phyloP scores from a whole-genome alignment of 2,888 invertebrate genomes.

The Diogma glabrata region DNA sequence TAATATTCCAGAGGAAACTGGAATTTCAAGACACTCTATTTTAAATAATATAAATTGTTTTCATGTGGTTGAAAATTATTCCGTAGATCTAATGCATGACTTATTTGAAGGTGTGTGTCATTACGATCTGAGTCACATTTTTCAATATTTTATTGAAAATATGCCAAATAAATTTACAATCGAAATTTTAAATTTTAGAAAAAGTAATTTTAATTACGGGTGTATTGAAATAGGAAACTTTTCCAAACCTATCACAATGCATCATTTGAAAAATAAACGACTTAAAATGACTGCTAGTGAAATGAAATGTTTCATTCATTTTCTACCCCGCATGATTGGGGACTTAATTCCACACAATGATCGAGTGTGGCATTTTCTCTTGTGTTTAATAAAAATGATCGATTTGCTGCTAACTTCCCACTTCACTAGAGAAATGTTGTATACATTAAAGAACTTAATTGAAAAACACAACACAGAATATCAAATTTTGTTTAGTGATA shows the following conservation, averaged over 20 bases:
- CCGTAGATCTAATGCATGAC: slow-evolving; percentile 23
- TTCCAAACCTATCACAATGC: slow-evolving; percentile 6
- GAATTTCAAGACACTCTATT: slow-evolving; percentile 21
- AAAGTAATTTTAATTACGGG: slow-evolving; percentile 13
- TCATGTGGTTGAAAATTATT: slow-evolving; percentile 21
- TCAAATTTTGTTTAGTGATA: neutral
- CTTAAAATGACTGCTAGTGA: slow-evolving; percentile 9
- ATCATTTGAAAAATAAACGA: slow-evolving; percentile 6
- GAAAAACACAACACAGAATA: neutral
- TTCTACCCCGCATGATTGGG: slow-evolving; percentile 8
- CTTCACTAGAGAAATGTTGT: neutral
- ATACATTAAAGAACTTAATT: neutral
- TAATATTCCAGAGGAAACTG: slow-evolving; percentile 15
- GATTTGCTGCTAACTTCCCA: neutral
- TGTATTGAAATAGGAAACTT: neutral
- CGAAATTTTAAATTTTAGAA: slow-evolving; percentile 10
- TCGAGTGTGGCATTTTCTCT: neutral
- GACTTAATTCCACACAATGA: slow-evolving; percentile 5
- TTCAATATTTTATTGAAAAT: neutral
- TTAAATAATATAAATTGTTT: slow-evolving; percentile 20
- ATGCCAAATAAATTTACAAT: slow-evolving; percentile 3
- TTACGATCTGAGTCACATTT: slow-evolving; percentile 18
- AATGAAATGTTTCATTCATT: slow-evolving; percentile 9
- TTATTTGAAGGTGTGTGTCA: slow-evolving; percentile 21
- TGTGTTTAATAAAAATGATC: neutral